phyloP scores from a whole-genome alignment of 2,113 vertebrate species.

The Ophthalmotilapia sp. region DNA sequence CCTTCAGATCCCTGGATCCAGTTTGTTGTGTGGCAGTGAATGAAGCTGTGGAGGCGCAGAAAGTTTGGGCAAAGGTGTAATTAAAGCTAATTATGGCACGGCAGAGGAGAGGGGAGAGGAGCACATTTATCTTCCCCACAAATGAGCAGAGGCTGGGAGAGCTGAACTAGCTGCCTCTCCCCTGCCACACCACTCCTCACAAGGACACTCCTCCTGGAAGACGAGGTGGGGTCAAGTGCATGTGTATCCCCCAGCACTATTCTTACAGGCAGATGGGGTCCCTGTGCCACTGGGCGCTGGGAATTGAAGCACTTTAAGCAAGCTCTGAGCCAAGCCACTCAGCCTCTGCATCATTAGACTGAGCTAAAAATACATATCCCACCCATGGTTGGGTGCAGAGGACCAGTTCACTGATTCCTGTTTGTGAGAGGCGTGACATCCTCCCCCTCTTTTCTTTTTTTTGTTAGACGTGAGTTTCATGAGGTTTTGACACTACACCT shows the following conservation, averaged over 20 bases:
- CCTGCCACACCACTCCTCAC: conserved; percentile 41
- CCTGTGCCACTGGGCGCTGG: not conserved
- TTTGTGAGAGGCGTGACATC: not conserved
- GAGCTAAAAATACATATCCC: conserved; percentile 59
- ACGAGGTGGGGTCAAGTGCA: conserved; percentile 60
- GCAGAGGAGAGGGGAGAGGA: conserved; percentile 16
- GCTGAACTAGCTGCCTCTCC: conserved; percentile 38
- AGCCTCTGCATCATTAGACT: conserved; percentile 50
- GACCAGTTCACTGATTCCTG: conserved; percentile 6
- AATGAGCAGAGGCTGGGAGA: conserved; percentile 42
- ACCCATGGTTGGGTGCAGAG: conserved; percentile 17
- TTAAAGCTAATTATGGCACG: conserved; percentile 56
- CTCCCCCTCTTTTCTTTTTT: not conserved
- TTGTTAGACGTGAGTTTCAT: not conserved
- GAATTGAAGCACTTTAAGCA: conserved; percentile 32
- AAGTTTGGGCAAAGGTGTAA: conserved; percentile 44
- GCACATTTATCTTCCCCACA: conserved; percentile 40
- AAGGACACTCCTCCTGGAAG: conserved; percentile 46
- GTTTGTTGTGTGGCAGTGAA: not conserved
- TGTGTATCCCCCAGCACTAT: conserved; percentile 23
- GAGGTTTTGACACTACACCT: not conserved
- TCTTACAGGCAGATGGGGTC: conserved; percentile 22
- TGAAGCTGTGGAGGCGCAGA: conserved; percentile 11
- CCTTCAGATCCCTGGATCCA: not conserved
- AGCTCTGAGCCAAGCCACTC: conserved; percentile 20